Base-by-base conservation (phyloP, 35 echinoderm and acorn worm species). In the Hemicentrotus pulcherrimus region DNA sequence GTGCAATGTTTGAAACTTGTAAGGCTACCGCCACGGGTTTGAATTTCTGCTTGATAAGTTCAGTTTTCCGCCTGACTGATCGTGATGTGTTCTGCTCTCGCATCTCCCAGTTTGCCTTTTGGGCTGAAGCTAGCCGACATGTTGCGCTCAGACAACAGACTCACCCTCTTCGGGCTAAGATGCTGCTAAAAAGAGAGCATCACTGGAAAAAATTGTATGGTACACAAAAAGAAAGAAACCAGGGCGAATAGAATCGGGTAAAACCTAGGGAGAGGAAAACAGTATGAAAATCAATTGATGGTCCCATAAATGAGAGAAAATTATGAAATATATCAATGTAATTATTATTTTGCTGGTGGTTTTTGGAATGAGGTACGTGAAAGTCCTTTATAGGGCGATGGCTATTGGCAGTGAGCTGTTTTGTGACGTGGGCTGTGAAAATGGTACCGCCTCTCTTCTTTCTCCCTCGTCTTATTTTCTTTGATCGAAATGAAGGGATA, bases 241-340 rank as follows among this genome's bases (percentile, higher is more conserved):
- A 28, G 65, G 65, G 65, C 65, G 65, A 78, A 78, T 78, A 78
- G 65, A 78, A 70, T 28, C 15, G 32, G 46, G 88, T 47, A 16
- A 33, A 90, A 30, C 32, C 46, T 90, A 6, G 18, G 32, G 32
- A 90, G 88, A 30, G 12, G 15, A 90, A 12, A 90, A 33, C 88
- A 33, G 88, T 41, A 35, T 41, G 46, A 90, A 90, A 41, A 47
- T 41, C 88, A 90, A 90, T 41, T 90, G 46, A 90, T 41, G 46
- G 46, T 90, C 32, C 4, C 24, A 45, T 30, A 16, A 47, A 41
- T 90, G 88, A 16, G 32, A 47, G 31, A 90, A 33, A 90, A 90
- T 41, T 90, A 90, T 41, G 32, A 90, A 90, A 90, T 90, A 90
- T 90, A 90, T 90, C 88, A 90, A 47, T 90, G 46, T 90, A 90